Conservation (phyloP, 2,888 invertebrate species). For the Leptinotarsa peninsularis region DNA sequence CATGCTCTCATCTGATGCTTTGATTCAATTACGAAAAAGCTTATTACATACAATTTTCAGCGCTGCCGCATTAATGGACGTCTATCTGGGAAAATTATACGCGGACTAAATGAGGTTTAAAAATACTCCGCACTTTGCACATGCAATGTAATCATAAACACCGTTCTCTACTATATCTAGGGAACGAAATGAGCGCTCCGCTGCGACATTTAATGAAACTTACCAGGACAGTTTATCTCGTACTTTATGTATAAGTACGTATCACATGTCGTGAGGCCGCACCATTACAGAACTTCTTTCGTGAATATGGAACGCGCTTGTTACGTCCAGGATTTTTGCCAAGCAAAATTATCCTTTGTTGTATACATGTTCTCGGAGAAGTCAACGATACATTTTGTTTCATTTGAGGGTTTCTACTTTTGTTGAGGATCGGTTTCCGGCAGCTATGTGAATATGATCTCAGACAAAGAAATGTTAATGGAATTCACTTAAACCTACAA, state of each 20-base stretch:
- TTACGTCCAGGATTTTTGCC: not conserved
- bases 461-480: too few species aligned
- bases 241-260: slow-evolving; percentile 26
- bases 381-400: not conserved
- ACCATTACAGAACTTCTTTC: slow-evolving; percentile 35
- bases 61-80: slow-evolving; percentile 7
- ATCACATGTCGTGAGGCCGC: slow-evolving; percentile 32
- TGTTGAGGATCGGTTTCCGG: not conserved
- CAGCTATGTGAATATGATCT: too few species aligned
- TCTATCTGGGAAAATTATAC: slow-evolving; percentile 3
- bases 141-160: slow-evolving; percentile 23
- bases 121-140: slow-evolving; percentile 16
- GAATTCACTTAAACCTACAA: too few species aligned
- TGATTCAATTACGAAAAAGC: slow-evolving; percentile 9
- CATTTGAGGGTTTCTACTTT: not conserved
- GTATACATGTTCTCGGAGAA: not conserved
- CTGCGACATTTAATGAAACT: slow-evolving; percentile 19
- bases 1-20: not conserved
- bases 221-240: slow-evolving; percentile 19
- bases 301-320: not conserved
- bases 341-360: not conserved
- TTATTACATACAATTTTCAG: slow-evolving; percentile 4
- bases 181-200: slow-evolving; percentile 1
- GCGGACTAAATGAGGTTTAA: slow-evolving; percentile 8
- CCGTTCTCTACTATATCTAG: slow-evolving; percentile 13